Conservation (phyloP, 2,113 vertebrate species). For the Callithrix jacchus region DNA sequence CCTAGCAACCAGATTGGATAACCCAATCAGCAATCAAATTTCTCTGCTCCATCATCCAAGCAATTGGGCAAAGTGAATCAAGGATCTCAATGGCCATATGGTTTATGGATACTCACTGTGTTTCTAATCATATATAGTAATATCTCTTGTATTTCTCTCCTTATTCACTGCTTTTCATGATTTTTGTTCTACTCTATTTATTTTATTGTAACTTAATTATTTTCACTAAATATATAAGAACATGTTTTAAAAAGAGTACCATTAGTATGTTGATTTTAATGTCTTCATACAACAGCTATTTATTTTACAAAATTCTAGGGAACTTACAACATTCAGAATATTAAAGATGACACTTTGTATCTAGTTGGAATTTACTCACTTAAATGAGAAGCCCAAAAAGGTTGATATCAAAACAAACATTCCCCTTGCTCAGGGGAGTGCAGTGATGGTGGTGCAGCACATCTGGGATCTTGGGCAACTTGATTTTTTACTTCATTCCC, state of each 20-base stretch:
- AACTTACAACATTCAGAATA: background rate
- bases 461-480: background rate
- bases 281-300: background rate
- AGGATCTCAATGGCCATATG: background rate
- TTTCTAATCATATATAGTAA: background rate
- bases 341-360: background rate
- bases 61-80: slow-evolving; percentile 56
- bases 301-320: background rate
- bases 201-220: slow-evolving; percentile 37
- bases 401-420: slow-evolving; percentile 9
- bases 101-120: background rate
- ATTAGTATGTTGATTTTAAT: background rate
- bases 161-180: background rate
- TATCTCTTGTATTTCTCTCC: background rate
- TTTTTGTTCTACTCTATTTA: background rate
- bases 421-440: background rate
- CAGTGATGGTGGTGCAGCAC: background rate
- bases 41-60: slow-evolving; percentile 43
- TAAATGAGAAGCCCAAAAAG: background rate
- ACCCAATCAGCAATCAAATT: slow-evolving; percentile 58
- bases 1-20: slow-evolving; percentile 40
- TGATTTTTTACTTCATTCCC: slow-evolving; percentile 52
- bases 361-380: background rate
- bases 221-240: background rate
- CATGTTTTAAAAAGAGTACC: background rate